Evolutionary conservation across 2,113 vertebrate species (phyloP), one percentile per base, ranked within the genome.

Genomic region (Hymenochirus boettgeri): DNA sequence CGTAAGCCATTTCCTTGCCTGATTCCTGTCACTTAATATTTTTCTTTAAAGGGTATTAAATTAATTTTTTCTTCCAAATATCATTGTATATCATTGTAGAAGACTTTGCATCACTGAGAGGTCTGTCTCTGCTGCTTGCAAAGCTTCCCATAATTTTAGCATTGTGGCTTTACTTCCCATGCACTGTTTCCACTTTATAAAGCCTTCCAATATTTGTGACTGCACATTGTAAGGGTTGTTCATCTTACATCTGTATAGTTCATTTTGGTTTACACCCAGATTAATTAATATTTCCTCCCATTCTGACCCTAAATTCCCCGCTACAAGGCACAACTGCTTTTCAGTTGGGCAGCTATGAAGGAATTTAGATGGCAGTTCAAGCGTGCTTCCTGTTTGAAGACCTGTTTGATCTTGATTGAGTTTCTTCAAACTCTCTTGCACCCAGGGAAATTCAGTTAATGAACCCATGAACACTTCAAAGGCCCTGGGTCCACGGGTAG

Each of bases 361-460:
- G 69, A 89, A 8, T 0, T 76, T 64, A 0, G 80, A 70, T 0
- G 90, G 74, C 54, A 93, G 57, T 13, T 22, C 72, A 10, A 48
- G 3, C 3, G 21, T 24, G 21, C 24, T 50, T 12, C 1, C 11
- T 12, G 12, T 83, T 80, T 69, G 12, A 72, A 78, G 73, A 27
- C 62, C 71, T 27, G 77, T 64, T 11, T 58, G 65, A 75, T 88
- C 83, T 59, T 81, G 75, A 35, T 85, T 82, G 8, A 79, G 82
- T 48, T 74, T 73, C 71, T 83, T 74, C 74, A 99, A 74, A 17
- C 76, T 78, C 6, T 92, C 88, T 71, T 80, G 79, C 22, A 97
- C 83, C 96, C 94, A 98, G 0, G 86, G 81, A 62, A 90, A 97
- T 33, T 97, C 92, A 57, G 91, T 81, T 47, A 99, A 77, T 8